A percentile compares a stretch with the other conserved stretches of the same genome.
Conservation (phyloP, 2,797 vertebrate genomes). For the Thaleichthys pacificus region DNA sequence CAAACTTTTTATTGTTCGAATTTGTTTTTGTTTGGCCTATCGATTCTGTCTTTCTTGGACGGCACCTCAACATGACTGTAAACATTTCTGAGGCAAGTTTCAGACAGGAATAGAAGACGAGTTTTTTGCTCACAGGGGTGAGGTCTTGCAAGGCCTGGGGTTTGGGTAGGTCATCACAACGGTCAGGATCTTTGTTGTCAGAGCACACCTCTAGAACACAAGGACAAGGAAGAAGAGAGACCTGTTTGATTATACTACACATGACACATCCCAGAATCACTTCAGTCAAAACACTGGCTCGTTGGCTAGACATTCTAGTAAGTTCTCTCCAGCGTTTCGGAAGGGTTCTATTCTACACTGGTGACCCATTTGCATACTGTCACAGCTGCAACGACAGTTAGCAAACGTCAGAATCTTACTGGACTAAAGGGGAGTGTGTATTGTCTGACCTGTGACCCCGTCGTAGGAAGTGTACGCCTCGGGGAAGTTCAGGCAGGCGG, state of each 20-base stretch:
- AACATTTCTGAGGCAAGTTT: too few species aligned
- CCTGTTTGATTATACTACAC: background rate
- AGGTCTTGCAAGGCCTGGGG: background rate
- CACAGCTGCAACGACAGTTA: background rate
- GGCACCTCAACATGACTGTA: too few species aligned
- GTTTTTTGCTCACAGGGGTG: background rate
- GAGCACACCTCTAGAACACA: background rate
- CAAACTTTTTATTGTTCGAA: too few species aligned
- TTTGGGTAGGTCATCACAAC: background rate
- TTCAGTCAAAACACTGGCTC: background rate
- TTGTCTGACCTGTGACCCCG: background rate
- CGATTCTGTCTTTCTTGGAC: too few species aligned
- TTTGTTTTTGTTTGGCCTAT: too few species aligned
- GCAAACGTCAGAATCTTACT: background rate
- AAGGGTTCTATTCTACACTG: background rate
- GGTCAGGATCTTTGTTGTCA: background rate
- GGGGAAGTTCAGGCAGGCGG: background rate
- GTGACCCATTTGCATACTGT: background rate
- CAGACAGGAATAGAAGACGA: background rate
- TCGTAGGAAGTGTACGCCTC: background rate
- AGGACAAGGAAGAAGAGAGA: background rate
- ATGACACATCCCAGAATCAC: background rate
- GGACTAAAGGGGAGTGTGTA: background rate
- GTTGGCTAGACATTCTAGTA: background rate
- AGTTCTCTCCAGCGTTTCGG: background rate